Evolutionary conservation across 2,888 invertebrate species (phyloP).

Genomic region (Eupithecia abbreviata): DNA sequence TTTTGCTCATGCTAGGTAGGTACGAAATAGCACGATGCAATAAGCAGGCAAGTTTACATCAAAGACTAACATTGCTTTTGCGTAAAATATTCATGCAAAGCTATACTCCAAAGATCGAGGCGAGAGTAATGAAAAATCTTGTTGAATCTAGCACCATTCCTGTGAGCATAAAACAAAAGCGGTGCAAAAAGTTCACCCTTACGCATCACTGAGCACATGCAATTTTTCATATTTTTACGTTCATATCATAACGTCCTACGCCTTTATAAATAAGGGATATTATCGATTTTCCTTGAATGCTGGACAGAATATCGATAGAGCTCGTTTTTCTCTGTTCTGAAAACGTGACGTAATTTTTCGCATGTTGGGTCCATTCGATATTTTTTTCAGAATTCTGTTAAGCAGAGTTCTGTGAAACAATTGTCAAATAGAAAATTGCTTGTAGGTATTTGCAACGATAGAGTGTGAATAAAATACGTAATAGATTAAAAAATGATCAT

Average conservation of each 20-base stretch:
- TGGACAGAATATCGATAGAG: slow-evolving; percentile 13
- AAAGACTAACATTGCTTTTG: background rate
- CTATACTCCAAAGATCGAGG: background rate
- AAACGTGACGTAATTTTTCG: slow-evolving; percentile 14
- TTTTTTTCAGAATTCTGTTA: background rate
- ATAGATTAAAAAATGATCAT: background rate
- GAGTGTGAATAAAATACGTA: background rate
- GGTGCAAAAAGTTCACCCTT: background rate
- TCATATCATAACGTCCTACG: background rate
- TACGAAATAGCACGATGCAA: background rate
- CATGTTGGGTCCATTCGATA: background rate
- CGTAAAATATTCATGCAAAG: background rate
- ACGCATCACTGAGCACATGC: slow-evolving; percentile 2
- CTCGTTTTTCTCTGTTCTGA: slow-evolving; percentile 12
- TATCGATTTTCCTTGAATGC: background rate
- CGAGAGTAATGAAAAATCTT: slow-evolving; percentile 1
- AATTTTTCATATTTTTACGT: slow-evolving; percentile 1
- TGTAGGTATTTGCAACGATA: background rate
- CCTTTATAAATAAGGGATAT: background rate
- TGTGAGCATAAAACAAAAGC: background rate
- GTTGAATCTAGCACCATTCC: background rate
- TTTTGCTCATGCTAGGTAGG: background rate
- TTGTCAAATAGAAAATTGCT: background rate
- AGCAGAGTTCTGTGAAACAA: background rate
- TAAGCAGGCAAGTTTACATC: background rate